Conservation (phyloP, 1,140 invertebrate species). For the Parapsyche elsis region DNA sequence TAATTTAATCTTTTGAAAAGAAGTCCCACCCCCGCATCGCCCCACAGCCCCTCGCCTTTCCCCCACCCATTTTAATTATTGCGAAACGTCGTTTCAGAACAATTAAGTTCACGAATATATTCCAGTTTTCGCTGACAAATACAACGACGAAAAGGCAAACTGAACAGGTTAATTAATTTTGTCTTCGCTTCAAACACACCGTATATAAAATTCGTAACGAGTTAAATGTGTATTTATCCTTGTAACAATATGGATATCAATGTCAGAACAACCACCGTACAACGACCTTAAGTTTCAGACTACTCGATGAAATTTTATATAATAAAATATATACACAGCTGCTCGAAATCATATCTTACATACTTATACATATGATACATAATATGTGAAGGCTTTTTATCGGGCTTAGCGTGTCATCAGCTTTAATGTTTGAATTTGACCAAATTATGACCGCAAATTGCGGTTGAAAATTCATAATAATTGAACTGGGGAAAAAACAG, state of each 20-base stretch:
- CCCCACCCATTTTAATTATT: neutral
- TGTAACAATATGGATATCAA: neutral
- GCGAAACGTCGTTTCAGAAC: slow-evolving; percentile 25
- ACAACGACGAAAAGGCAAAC: neutral
- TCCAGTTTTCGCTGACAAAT: neutral
- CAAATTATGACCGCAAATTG: no score
- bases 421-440: no score
- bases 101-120: slow-evolving; percentile 4
- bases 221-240: neutral
- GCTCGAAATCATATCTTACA: no score
- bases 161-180: neutral
- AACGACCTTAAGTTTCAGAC: neutral
- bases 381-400: no score
- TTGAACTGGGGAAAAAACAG: no score
- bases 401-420: no score
- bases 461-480: no score
- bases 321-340: no score
- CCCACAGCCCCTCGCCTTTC: neutral
- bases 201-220: neutral
- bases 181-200: neutral
- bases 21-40: neutral
- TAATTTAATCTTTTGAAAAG: neutral
- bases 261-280: neutral
- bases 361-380: no score
- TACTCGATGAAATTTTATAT: neutral